Evolutionary conservation across 2,888 invertebrate genomes (phyloP), one percentile per base, ranked within the genome.

Genomic region (Galerucella calmariensis): DNA sequence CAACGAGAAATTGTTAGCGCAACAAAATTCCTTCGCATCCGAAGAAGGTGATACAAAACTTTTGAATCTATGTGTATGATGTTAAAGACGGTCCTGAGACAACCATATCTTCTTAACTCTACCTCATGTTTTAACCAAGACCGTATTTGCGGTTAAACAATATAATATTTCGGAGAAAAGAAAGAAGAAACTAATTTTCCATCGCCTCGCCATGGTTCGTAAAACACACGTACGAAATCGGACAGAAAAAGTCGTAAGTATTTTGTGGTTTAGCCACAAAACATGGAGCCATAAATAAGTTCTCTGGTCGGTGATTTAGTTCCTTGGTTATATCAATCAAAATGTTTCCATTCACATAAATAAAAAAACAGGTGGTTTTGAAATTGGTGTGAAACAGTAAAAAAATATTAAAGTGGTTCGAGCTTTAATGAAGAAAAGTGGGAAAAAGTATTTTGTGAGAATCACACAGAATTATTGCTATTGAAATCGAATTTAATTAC

Each of bases 211-310:
- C 44, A 65, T 46, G 71, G 65, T 71, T 56, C 53, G 65, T 65
- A 65, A 65, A 65, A 65, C 71, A 63, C 65, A 72, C 72, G 72
- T 72, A 72, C 46, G 58, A 72, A 72, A 72, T 72, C 48, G 56
- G 27, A 48, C 46, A 48, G 66, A 72, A 72, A 71, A 72, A 72
- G 58, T 24, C 16, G 48, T 67, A 66, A 48, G 48, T 48, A 48
- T 71, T 67, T 67, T 72, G 72, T 67, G 72, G 72, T 72, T 72
- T 59, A 48, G 65, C 65, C 65, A 71, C 71, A 71, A 71, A 71
- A 71, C 58, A 71, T 71, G 65, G 48, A 66, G 67, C 72, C 72
- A 72, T 72, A 72, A 72, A 72, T 72, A 72, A 72, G 72, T 72
- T 72, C 66, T 72, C 20, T 62, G 66, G 72, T 58, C 59, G 58